Conservation (phyloP, 2,888 invertebrate genomes). For the Prosapia bicincta region DNA sequence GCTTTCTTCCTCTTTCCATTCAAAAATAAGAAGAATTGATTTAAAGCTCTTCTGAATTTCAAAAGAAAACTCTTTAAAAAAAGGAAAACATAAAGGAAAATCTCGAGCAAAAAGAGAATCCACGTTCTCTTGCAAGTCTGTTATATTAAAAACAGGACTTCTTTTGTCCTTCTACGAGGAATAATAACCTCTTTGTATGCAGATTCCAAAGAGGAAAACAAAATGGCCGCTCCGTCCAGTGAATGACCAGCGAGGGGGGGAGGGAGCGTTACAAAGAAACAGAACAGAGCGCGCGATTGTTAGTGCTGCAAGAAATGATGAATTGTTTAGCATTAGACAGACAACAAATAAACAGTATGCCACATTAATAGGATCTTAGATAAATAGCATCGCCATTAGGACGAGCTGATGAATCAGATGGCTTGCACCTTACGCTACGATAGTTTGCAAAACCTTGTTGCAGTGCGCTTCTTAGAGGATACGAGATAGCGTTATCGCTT, state of each 20-base stretch:
- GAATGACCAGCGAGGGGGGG: background rate
- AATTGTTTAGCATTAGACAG: background rate
- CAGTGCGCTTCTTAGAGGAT: background rate
- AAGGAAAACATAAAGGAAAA: background rate
- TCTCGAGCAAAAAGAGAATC: background rate
- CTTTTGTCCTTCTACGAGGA: background rate
- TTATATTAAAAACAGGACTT: background rate
- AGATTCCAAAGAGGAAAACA: conserved; percentile 14
- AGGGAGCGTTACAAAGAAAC: too few relatives aligned
- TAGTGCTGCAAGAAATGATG: background rate
- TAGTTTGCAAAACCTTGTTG: background rate
- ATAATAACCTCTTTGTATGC: conserved; percentile 20
- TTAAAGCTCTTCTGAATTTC: background rate
- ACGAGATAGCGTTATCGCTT: background rate
- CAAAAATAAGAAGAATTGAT: background rate
- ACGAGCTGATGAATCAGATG: background rate
- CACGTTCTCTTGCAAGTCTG: background rate
- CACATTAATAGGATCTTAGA: background rate
- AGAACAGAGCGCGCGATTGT: background rate
- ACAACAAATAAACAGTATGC: background rate
- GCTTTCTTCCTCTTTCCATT: background rate
- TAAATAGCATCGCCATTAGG: background rate
- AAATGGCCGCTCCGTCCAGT: conserved; percentile 16
- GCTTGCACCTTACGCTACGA: background rate
- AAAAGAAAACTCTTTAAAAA: background rate